Evolutionary conservation across 2,113 vertebrate species (phyloP).

Genomic region (Barbus barbus): DNA sequence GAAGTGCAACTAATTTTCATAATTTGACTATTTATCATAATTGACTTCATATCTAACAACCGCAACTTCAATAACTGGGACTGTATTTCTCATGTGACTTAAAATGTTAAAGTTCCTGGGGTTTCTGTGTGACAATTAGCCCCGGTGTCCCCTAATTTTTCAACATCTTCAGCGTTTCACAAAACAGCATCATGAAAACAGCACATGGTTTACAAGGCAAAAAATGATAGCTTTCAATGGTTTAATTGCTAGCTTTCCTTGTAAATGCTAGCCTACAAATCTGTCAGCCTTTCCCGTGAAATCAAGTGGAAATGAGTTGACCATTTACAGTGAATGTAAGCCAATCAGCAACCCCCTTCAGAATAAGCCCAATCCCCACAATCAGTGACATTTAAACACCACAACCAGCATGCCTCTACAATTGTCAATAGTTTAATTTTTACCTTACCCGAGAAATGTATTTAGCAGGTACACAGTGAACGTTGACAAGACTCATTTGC

Average conservation of each 20-base stretch:
- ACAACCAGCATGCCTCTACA: neutral
- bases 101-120: neutral
- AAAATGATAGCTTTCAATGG: neutral
- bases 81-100: too few species aligned
- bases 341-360: neutral
- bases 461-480: neutral
- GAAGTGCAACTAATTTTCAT: too few species aligned
- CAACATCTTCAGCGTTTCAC: neutral
- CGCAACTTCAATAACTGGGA: too few species aligned
- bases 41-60: too few species aligned
- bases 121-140: neutral
- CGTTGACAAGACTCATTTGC: neutral
- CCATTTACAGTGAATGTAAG: neutral
- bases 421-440: conserved; percentile 29
- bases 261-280: neutral
- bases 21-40: too few species aligned
- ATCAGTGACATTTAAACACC: conserved; percentile 35
- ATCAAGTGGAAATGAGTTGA: neutral
- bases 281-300: neutral
- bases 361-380: neutral
- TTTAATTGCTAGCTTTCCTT: neutral
- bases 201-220: too few species aligned
- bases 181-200: neutral
- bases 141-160: neutral
- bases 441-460: neutral